Conservation (phyloP, 2,888 invertebrate genomes). For the Aphidoletes aphidimyza region DNA sequence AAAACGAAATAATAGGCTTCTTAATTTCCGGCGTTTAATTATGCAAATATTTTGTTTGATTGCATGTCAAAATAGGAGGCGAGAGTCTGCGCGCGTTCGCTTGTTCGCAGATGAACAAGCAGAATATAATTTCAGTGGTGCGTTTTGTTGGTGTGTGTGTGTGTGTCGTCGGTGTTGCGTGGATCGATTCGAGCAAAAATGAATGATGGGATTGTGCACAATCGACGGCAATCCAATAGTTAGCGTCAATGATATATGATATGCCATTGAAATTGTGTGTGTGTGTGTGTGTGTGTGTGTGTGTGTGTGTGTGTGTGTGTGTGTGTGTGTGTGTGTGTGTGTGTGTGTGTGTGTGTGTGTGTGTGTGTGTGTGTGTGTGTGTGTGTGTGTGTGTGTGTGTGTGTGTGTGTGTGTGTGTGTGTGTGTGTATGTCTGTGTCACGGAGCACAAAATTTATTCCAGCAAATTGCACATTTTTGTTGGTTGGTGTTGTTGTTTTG, state of each 20-base stretch:
- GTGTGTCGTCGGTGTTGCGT: neutral
- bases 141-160: neutral
- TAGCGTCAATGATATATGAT: neutral
- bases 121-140: neutral
- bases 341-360: too few species aligned
- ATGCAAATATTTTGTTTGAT: conserved; percentile 36
- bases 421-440: conserved; percentile 29
- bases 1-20: conserved; percentile 8
- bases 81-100: too few species aligned
- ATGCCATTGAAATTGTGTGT: conserved; percentile 2
- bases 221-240: neutral
- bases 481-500: neutral
- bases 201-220: neutral
- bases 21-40: conserved; percentile 36
- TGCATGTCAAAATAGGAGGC: conserved; percentile 24
- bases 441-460: conserved; percentile 30
- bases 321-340: too few species aligned
- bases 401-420: too few species aligned
- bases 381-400: too few species aligned
- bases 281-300: too few species aligned
- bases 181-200: neutral
- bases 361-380: too few species aligned
- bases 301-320: too few species aligned
- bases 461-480: neutral
- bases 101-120: neutral